These are phyloP conservation scores for Brevimyrus niger DNA, from an alignment of 2,113 vertebrate species.

Conservation along the genomic window DNA sequence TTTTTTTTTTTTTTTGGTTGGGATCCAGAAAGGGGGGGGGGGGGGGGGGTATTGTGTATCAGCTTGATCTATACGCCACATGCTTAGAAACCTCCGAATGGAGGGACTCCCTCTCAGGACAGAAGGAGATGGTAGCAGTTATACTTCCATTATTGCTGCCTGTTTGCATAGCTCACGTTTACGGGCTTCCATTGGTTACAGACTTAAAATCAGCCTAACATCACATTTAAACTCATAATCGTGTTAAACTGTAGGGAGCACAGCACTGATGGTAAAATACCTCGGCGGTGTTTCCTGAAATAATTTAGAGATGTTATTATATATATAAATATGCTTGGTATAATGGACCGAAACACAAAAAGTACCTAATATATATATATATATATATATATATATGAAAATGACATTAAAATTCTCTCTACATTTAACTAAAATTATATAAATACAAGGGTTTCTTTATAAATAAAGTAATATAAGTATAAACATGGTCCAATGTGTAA, in stretches of 20 bases:
- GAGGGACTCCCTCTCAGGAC: background rate
- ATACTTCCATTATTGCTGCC: background rate
- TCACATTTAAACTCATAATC: background rate
- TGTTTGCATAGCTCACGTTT: background rate
- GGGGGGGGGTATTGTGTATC: background rate
- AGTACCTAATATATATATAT: too few species aligned
- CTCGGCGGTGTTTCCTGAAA: background rate
- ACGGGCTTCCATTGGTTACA: background rate
- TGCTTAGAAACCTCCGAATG: background rate
- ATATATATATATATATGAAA: too few species aligned
- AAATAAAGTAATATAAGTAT: background rate
- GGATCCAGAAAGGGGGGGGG: background rate
- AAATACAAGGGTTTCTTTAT: background rate
- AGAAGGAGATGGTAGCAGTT: background rate
- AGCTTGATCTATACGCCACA: background rate
- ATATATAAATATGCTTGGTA: background rate
- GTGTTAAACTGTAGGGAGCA: background rate
- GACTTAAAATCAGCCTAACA: background rate
- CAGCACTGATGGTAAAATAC: background rate
- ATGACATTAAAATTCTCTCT: too few species aligned
- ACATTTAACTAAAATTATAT: background rate
- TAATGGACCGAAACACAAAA: too few species aligned
- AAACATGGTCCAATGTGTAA: background rate
- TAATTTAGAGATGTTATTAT: background rate
- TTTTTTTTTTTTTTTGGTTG: background rate